Base-by-base conservation (phyloP, 2,797 vertebrate genomes). In the Dallia pectoralis region DNA sequence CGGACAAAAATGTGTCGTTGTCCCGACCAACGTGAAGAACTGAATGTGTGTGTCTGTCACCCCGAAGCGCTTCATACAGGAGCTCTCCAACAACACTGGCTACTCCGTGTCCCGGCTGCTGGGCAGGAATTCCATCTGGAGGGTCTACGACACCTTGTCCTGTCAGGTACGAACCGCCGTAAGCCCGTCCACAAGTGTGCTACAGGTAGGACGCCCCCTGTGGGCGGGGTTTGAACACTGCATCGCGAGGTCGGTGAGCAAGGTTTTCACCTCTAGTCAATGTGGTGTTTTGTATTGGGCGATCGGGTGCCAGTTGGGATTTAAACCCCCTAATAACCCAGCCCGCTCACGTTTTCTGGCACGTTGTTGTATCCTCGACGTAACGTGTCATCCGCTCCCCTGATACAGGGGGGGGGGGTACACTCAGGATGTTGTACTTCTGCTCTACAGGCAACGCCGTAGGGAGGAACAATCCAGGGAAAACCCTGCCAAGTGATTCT, bases 101-200 rank as follows among this genome's bases (percentile, higher is more conserved):
- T 91, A 95, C 82, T 85, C 89, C 0, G 71, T 91, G 78, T 90
- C 93, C 14, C 90, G 90, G 72, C 84, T 93, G 77, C 89, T 91
- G 0, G 89, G 93, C 62, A 90, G 89, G 74, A 92, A 89, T 83
- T 59, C 53, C 22, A 89, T 95, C 40, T 96, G 95, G 96, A 91
- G 91, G 81, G 90, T 91, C 19, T 95, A 95, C 0, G 95, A 98
- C 82, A 94, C 95, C 29, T 92, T 97, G 0, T 87, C 82, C 73
- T 96, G 95, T 83, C 95, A 97, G 95, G 96, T 96, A 94, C 27
- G 3, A 22, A 53, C 51, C n/a, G 7, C 9, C 22, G 8, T 12
- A 22, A 22, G 53, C n/a, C 9, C n/a, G n/a, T 7, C 2, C 8
- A 56, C 51, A 22, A 53, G 18, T 7, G 8, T n/a, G 19, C 49